Conservation (phyloP, 2,113 vertebrate species). For the Anas platyrhynchos region DNA sequence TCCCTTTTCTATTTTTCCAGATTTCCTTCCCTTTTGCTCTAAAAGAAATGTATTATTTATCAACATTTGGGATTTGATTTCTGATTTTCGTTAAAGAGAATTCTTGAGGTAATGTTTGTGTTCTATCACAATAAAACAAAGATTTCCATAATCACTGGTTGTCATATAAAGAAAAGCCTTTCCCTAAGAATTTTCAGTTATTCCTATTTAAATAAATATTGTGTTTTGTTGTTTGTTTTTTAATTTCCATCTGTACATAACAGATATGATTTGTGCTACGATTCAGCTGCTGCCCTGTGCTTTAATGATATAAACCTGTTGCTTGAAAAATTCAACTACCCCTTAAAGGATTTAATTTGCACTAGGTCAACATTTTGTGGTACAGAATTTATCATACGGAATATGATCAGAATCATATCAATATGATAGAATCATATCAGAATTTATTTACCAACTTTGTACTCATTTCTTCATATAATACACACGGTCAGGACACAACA, state of each 20-base stretch:
- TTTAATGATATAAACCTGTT: not conserved
- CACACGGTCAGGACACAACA: not conserved
- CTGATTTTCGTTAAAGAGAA: slow-evolving; percentile 43
- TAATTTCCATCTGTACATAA: not conserved
- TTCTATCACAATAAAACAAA: slow-evolving; percentile 50
- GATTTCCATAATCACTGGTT: slow-evolving; percentile 1
- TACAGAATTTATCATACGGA: not conserved
- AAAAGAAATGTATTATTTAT: slow-evolving; percentile 33
- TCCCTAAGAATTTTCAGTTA: slow-evolving; percentile 16
- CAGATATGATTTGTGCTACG: not conserved
- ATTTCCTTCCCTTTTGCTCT: not conserved
- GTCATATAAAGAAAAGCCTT: slow-evolving; percentile 40
- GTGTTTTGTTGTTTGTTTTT: not conserved
- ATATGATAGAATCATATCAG: too few species aligned
- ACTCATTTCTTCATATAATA: not conserved
- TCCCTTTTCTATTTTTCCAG: not conserved
- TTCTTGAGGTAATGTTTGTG: slow-evolving; percentile 11
- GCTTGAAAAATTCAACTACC: not conserved
- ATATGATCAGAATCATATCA: too few species aligned
- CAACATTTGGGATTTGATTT: slow-evolving; percentile 25
- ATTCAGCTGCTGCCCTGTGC: not conserved
- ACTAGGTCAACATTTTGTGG: not conserved
- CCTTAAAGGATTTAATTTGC: not conserved
- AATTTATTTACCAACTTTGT: not conserved
- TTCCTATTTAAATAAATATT: not conserved